Percentiles rank a stretch among this genome's conserved stretches.
Conservation (phyloP, 1,140 invertebrate species). For the Atopsyche davidsoni region DNA sequence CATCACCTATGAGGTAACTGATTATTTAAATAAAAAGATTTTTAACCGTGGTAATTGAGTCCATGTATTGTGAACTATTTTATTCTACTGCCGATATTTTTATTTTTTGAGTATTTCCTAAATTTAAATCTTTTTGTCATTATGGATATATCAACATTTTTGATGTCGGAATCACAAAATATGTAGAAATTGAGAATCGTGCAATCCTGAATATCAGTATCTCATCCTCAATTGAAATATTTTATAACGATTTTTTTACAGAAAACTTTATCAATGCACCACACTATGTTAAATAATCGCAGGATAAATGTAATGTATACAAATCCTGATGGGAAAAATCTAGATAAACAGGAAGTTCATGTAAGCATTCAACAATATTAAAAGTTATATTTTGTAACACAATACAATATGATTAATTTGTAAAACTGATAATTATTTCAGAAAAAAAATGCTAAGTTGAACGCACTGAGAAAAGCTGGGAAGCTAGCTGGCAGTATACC, state of each 20-base stretch:
- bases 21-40: conserved; percentile 11
- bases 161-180: neutral
- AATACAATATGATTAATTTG: neutral
- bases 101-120: no score
- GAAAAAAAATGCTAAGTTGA: conserved; percentile 45
- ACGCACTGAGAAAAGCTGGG: conserved; percentile 42
- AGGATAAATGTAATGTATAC: conserved; percentile 46
- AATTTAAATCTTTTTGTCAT: neutral
- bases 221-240: no score
- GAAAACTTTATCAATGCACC: conserved; percentile 47
- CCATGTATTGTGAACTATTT: no score
- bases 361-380: conserved; percentile 13
- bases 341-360: conserved; percentile 32
- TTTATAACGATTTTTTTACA: conserved; percentile 33
- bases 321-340: conserved; percentile 36
- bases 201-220: no score
- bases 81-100: neutral
- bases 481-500: conserved; percentile 39
- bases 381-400: conserved; percentile 3
- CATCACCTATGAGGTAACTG: conserved; percentile 42
- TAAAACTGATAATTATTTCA: conserved; percentile 22
- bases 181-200: no score
- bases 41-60: no score
- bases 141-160: neutral
- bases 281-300: conserved; percentile 39